Conservation (phyloP, 2,113 vertebrate genomes). For the Lamprologus sp. region DNA sequence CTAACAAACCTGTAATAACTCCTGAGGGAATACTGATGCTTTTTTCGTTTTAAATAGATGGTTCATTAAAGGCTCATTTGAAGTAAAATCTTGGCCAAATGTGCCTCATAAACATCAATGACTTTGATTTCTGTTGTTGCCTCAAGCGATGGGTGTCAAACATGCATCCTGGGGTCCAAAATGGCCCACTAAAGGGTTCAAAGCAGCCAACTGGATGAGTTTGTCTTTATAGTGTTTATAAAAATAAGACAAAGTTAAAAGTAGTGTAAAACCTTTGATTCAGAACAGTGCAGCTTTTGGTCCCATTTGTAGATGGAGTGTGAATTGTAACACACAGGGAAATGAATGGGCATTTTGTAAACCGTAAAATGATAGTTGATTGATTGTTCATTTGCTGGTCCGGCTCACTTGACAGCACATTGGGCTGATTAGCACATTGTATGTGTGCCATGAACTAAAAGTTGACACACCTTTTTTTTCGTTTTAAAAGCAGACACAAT, state of each 20-base stretch:
- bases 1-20: background rate
- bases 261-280: fast-evolving
- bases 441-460: background rate
- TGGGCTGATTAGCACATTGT: background rate
- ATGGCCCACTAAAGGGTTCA: background rate
- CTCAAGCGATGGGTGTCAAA: background rate
- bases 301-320: background rate
- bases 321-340: background rate
- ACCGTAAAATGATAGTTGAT: background rate
- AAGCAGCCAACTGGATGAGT: fast-evolving
- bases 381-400: background rate
- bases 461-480: background rate
- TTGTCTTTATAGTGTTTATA: background rate
- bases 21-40: background rate
- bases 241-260: background rate
- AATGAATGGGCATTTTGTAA: background rate
- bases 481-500: background rate
- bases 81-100: background rate
- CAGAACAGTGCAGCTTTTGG: background rate
- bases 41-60: background rate
- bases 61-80: background rate
- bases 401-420: background rate
- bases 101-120: background rate
- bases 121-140: background rate
- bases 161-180: fast-evolving